phyloP scores from a whole-genome alignment of 2,888 invertebrate genomes.

The Euplexia lucipara region DNA sequence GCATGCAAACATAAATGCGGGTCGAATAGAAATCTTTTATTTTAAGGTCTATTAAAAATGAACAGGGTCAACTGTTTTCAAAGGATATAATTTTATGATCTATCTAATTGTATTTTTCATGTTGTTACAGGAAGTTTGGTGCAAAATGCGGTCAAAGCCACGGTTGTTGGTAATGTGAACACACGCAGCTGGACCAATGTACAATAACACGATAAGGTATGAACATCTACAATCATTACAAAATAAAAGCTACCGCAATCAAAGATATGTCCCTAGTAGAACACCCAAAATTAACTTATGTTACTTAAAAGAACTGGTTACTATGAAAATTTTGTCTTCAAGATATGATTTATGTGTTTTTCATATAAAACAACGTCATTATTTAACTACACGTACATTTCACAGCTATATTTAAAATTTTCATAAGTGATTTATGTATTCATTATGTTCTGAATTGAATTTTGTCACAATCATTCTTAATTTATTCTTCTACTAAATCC shows the following conservation, averaged over 20 bases:
- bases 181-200: constrained; percentile 46
- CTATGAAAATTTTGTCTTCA: not conserved
- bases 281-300: not conserved
- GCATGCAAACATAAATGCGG: no score
- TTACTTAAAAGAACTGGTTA: not conserved
- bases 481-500: not conserved
- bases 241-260: constrained; percentile 40
- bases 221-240: not conserved
- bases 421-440: not conserved
- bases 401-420: constrained; percentile 10
- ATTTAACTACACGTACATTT: constrained; percentile 16
- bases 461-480: constrained; percentile 8
- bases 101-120: constrained; percentile 8
- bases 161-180: constrained; percentile 56
- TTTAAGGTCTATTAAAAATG: no score
- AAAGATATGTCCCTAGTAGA: constrained; percentile 18
- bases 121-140: constrained; percentile 54
- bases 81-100: not conserved
- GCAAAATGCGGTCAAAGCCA: constrained; percentile 61
- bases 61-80: not conserved
- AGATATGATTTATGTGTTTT: not conserved
- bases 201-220: constrained; percentile 56
- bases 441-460: not conserved
- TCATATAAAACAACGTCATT: not conserved
- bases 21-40: no score